Evolutionary conservation across 2,797 vertebrate species (phyloP).

Genomic region (Gymnothorax javanicus): DNA sequence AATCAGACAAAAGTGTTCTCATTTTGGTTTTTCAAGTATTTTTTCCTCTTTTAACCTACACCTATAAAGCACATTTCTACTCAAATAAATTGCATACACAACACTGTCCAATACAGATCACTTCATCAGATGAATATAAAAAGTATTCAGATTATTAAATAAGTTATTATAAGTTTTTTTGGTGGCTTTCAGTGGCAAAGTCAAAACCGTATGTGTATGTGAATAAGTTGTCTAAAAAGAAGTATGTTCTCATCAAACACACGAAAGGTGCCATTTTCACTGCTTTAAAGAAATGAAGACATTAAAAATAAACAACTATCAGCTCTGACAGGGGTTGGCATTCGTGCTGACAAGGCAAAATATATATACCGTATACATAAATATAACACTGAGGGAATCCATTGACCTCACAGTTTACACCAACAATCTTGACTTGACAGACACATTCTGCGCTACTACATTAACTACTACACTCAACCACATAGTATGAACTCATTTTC

Average conservation of each 20-base stretch:
- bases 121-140: slow-evolving; percentile 58
- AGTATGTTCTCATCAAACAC: slow-evolving; percentile 49
- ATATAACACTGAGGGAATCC: slow-evolving; percentile 71
- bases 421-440: slow-evolving; percentile 70
- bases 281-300: slow-evolving; percentile 29
- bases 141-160: slow-evolving; percentile 50
- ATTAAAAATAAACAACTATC: slow-evolving; percentile 33
- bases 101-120: slow-evolving; percentile 70
- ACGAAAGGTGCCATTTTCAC: slow-evolving; percentile 19
- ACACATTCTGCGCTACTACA: slow-evolving; percentile 68
- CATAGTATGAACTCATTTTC: slow-evolving; percentile 69
- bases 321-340: slow-evolving; percentile 37
- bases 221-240: slow-evolving; percentile 51
- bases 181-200: slow-evolving; percentile 59
- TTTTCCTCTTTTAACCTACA: slow-evolving; percentile 63
- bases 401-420: slow-evolving; percentile 71
- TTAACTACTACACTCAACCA: slow-evolving; percentile 69
- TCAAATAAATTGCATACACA: slow-evolving; percentile 69
- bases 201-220: slow-evolving; percentile 39
- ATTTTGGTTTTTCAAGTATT: slow-evolving; percentile 58
- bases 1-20: slow-evolving; percentile 57
- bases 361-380: slow-evolving; percentile 52
- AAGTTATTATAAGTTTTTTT: slow-evolving; percentile 56
- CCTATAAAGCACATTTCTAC: slow-evolving; percentile 73
- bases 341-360: slow-evolving; percentile 42